Evolutionary conservation across 2,888 invertebrate species (phyloP).

Genomic region (Volucella bombylans): DNA sequence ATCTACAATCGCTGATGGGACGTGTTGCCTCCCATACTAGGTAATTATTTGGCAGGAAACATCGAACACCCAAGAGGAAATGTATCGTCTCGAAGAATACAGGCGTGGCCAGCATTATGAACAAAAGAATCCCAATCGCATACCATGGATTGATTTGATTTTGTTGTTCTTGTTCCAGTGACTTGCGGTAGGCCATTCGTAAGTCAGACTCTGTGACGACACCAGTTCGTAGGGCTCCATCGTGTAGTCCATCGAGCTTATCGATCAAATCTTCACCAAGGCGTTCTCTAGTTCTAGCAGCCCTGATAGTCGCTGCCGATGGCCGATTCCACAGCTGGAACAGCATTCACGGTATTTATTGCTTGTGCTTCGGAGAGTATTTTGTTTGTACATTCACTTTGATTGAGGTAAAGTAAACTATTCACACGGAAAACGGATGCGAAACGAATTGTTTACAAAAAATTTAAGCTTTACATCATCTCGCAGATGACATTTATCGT

Average conservation of each 20-base stretch:
- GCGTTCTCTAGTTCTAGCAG: conserved; percentile 77
- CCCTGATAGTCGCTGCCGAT: conserved; percentile 76
- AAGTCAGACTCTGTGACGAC: conserved; percentile 79
- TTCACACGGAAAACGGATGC: conserved; percentile 45
- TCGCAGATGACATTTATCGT: conserved; percentile 53
- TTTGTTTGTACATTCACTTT: conserved; percentile 47
- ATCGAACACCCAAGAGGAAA: conserved; percentile 85
- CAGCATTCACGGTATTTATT: conserved; percentile 63
- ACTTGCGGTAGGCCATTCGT: conserved; percentile 79
- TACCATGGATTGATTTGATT: conserved; percentile 80
- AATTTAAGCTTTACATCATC: conserved; percentile 66
- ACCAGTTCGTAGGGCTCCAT: conserved; percentile 79
- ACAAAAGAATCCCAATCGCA: conserved; percentile 79
- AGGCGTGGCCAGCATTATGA: conserved; percentile 81
- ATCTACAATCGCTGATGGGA: conserved; percentile 91
- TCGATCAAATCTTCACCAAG: conserved; percentile 77
- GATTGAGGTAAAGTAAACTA: conserved; percentile 19
- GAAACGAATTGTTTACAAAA: conserved; percentile 68
- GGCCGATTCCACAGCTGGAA: conserved; percentile 79
- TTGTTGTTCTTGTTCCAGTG: conserved; percentile 77
- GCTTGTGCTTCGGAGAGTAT: conserved; percentile 3
- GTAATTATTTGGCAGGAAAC: conserved; percentile 92
- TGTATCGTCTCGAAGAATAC: conserved; percentile 80
- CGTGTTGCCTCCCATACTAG: conserved; percentile 93
- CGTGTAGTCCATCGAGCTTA: conserved; percentile 79